Evolutionary conservation across 1,140 invertebrate species (phyloP), one percentile per base, ranked within the genome.

Genomic region (Atta colombica): DNA sequence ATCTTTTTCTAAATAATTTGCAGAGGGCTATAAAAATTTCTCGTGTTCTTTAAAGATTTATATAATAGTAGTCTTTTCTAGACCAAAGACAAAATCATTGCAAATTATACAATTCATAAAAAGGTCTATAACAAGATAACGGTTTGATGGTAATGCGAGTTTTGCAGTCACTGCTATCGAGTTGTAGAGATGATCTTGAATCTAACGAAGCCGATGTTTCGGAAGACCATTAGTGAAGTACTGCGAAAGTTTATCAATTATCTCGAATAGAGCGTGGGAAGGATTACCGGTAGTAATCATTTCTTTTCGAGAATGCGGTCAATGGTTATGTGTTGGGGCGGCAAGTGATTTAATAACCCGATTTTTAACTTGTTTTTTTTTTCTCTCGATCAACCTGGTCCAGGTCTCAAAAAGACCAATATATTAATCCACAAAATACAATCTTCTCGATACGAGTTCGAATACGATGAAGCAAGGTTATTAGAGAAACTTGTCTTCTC

Each of bases 401-500:
- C 60, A n/a, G 66, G 63, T 51, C 71, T 61, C 65, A 87, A 39
- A 82, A 90, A 88, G 90, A 91, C 85, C 91, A 94, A 95, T 95
- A 95, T 95, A 94, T 95, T 95, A 95, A 95, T 95, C 93, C 93
- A 92, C 90, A 89, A 87, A 92, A 93, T 94, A 94, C 95, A 94
- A 94, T 94, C 93, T 89, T 65, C 89, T 92, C 90, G 90, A 92
- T 92, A 91, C 89, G 90, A 88, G 61, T 61, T 35, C 51, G 58
- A 86, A 69, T 81, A 87, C 77, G 88, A 91, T 60, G 78, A 89
- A 88, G 86, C 77, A 89, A 93, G 92, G 93, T 95, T 94, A 95
- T 95, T 95, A 95, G 90, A 87, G 60, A 51, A 65, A 60, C 85
- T 75, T 86, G 55, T 69, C 78, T 61, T 71, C 31, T 39, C 77